Base-by-base conservation (phyloP, 2,797 vertebrate species). In the Alca torda region DNA sequence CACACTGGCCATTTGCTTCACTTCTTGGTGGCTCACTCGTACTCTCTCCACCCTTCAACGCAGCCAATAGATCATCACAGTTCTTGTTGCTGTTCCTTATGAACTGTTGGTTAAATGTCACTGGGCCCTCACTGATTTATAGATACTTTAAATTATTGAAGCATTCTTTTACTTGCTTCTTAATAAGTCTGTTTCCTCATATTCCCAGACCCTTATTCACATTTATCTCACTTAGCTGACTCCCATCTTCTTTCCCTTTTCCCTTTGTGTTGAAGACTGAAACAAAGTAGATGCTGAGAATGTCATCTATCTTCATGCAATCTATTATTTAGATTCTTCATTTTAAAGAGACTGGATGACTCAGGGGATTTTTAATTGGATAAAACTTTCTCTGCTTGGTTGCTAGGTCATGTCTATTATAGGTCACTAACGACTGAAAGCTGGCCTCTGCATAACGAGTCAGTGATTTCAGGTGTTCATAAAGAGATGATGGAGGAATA, bases 241-340 rank as follows among this genome's bases (percentile, higher is more conserved):
- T 93, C 50, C 50, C 18, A 14, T 83, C 79, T 69, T 90, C 80
- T 70, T 86, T 87, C 77, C 84, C 18, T 77, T 90, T 23, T 72
- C 50, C 46, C 51, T 84, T 90, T 93, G 53, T 80, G 53, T 70
- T 70, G 57, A 92, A 90, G 93, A 64, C n/a, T 74, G 88, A 89
- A 95, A 96, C 68, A 89, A 93, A 95, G 86, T 95, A 50, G 43
- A 89, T 89, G 56, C 57, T 46, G n/a, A 95, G 78, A 87, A 87
- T 72, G 35, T 72, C 84, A 95, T 96, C 86, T 95, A 83, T 97
- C 96, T 82, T 96, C 67, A 89, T 68, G 37, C 25, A 76, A 95
- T 95, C 68, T 94, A 93, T 96, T 94, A 96, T 95, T 96, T 89
- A 97, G 45, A 85, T n/a, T 90, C 60, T 89, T 89, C 72, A 95